Evolutionary conservation across 2,113 vertebrate species (phyloP), one percentile per base, ranked within the genome.

Genomic region (Kryptolebias marmoratus): DNA sequence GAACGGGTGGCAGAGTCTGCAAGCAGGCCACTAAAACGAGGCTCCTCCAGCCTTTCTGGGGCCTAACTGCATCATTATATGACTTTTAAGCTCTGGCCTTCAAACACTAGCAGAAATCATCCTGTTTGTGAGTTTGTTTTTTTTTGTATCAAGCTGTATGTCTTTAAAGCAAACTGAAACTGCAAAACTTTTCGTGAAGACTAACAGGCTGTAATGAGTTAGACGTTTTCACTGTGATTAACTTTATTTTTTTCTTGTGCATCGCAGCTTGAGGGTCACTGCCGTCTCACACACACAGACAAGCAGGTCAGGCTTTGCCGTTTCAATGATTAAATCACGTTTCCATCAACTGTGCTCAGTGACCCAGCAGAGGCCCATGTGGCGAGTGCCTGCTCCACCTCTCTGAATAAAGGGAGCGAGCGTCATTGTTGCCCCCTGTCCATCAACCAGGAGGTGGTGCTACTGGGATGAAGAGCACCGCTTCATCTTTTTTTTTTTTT

Each of bases 241-340:
- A 89, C 82, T 88, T 64, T 81, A 57, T 42, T 75, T 84, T 87
- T 73, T 86, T 71, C 84, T 81, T 18, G 73, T 71, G 78, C 78
- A 60, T 86, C 66, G 65, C 64, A 73, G 87, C 88, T 85, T 93
- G 85, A 80, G 61, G 92, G 91, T 94, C 92, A 91, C 45, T 56
- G 4, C 57, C 27, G 30, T 50, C 79, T 76, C 7, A 36, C 7
- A 28, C n/a, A 53, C 22, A 22, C 22, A 22, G 22, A 22, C 22
- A 22, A 22, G 22, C 22, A 22, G 64, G 79, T 81, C 84, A 74
- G 84, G 84, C 69, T 81, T 75, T 91, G 89, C 90, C 86, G 81
- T 93, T 90, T 93, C 89, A 88, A 87, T 91, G 91, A 91, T 90
- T 93, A 89, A 92, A 93, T 94, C 82, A 76, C 84, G 85, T 91